Evolutionary conservation across 2,113 vertebrate species (phyloP), one percentile per base, ranked within the genome.

Genomic region (Brachyistius frenatus): DNA sequence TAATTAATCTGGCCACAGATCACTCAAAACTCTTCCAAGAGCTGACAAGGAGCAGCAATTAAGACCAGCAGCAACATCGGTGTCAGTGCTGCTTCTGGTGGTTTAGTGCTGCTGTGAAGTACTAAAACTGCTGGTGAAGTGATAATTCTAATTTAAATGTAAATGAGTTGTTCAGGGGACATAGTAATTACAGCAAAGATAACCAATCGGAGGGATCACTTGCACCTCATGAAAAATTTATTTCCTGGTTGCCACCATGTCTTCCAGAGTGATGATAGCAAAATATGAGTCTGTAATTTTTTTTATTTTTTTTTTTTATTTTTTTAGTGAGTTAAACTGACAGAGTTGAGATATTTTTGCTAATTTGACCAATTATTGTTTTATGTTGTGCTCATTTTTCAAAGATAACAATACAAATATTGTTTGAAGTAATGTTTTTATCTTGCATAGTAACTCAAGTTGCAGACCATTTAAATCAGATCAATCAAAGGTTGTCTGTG

Each of bases 1-100:
- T 94, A 94, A 96, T 95, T 93, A 91, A 89, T 85, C 73, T 79
- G 86, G 85, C 78, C 10, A 35, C 55, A 64, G 86, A 91, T 87
- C 70, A 90, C 73, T 86, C 81, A 81, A 35, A 79, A 49, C 16
- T 61, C 56, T 57, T 74, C 66, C 23, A 47, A 80, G 52, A 35
- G 64, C 3, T n/a, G 72, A 71, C 33, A 37, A 58, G 69, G n/a
- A 74, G 60, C 37, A 63, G 41, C 57, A 73, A 73, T 84, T 84
- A 74, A 65, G 49, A 57, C 0, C 37, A 46, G 66, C 36, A 54
- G 69, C 56, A 3, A 13, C 36, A 60, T 36, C 31, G 62, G 50
- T 62, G 56, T 77, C 13, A 35, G 11, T 9, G 37, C 32, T 63
- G 57, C 37, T 41, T 63, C 7, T 71, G 41, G 50, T 67, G 30